These are phyloP conservation scores for Limnephilus auricula DNA, from an alignment of 2,888 invertebrate genomes.

Conservation along the genomic window DNA sequence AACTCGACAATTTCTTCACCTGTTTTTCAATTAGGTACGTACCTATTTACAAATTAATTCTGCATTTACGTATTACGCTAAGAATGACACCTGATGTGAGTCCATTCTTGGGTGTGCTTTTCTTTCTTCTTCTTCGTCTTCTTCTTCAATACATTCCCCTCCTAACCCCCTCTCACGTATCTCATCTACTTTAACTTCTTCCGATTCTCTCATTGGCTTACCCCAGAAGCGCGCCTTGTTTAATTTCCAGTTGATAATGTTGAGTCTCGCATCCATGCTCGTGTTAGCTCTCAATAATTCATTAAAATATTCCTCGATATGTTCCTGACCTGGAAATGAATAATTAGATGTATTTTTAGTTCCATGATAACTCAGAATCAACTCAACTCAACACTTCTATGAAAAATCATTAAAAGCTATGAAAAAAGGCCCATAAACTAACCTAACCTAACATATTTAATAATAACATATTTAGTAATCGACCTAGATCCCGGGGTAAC, in stretches of 20 bases:
- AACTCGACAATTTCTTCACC: background rate
- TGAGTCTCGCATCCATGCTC: constrained; percentile 72
- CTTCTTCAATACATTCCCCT: background rate
- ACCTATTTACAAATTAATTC: background rate
- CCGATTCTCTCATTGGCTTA: constrained; percentile 43
- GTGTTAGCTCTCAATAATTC: constrained; percentile 71
- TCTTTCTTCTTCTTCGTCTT: background rate
- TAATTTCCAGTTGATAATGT: constrained; percentile 76
- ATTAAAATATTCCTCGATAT: constrained; percentile 74
- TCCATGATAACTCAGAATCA: too few species aligned
- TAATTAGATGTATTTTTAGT: background rate
- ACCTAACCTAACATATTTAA: too few species aligned
- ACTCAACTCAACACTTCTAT: too few species aligned
- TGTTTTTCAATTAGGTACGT: background rate
- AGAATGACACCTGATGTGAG: background rate
- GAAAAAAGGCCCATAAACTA: too few species aligned
- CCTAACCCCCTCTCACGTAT: background rate
- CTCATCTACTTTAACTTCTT: background rate
- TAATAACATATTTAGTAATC: too few species aligned
- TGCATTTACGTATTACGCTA: background rate
- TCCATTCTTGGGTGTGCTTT: background rate
- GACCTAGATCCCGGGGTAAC: too few species aligned
- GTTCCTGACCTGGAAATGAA: constrained; percentile 74
- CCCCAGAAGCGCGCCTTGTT: constrained; percentile 74
- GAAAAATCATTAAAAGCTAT: too few species aligned